Evolutionary conservation across 2,113 vertebrate genomes (phyloP).

Genomic region (Anhinga anhinga): DNA sequence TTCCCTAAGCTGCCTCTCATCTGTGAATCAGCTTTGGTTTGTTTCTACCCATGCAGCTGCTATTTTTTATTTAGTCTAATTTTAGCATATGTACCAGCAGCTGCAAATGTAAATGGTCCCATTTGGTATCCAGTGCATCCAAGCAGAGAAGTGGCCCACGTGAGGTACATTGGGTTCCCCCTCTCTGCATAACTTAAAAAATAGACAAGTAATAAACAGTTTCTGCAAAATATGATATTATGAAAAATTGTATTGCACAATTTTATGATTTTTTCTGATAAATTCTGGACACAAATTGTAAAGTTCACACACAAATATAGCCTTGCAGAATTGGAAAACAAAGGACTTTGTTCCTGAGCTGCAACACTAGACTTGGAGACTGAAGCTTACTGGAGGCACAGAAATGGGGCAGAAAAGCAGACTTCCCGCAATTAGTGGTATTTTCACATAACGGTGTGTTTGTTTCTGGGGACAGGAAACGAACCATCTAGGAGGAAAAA

Average conservation of each 20-base stretch:
- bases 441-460: background rate
- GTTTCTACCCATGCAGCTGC: conserved; percentile 30
- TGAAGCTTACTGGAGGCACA: background rate
- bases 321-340: background rate
- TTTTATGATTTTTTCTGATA: background rate
- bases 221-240: background rate
- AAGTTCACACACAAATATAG: background rate
- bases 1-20: background rate
- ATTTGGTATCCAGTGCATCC: background rate
- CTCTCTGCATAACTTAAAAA: background rate
- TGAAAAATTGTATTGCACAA: background rate
- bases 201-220: background rate
- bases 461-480: background rate
- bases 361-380: background rate
- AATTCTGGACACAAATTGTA: background rate
- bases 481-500: background rate
- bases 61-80: conserved; percentile 49
- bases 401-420: background rate
- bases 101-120: conserved; percentile 44
- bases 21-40: conserved; percentile 26
- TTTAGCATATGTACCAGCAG: conserved; percentile 47
- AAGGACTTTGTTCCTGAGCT: background rate
- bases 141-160: background rate
- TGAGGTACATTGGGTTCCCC: background rate
- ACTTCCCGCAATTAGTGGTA: background rate